Base-by-base conservation (phyloP, 1,140 invertebrate species). In the Liolophura sinensis region DNA sequence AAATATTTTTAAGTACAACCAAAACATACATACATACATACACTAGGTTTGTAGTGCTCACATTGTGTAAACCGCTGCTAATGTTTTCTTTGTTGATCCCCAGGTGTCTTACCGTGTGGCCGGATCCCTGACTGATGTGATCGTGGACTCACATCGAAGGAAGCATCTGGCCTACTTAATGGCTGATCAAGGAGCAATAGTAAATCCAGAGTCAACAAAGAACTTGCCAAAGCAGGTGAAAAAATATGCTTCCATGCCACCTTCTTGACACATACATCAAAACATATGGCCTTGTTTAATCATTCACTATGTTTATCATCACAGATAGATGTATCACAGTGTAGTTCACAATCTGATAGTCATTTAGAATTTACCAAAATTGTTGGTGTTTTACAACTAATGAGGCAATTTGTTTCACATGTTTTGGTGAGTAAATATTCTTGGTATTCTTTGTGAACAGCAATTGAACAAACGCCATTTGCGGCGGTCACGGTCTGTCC, bases 161-260 rank as follows among this genome's bases (percentile, higher is more conserved):
- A 89, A 95, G 72, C 95, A 97, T 84, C 87, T 97, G 72, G 96
- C 96, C 11, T 96, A 96, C 85, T 86, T 99, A 31, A 98, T 98
- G 95, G 92, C 94, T 25, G 94, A 98, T 84, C 94, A 96, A 81
- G 96, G 96, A 52, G 92, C 92, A 60, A 86, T 97, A 65, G 92
- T 97, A 60, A 96, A 97, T 86, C 94, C 94, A 1, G 92, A 93
- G 81, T 90, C 90, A 20, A 89, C 90, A 16, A 90, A 92, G 20
- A 97, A 97, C 87, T 87, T 98, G 64, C 95, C 96, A 1, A 85
- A 85, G 73, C 83, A 85, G 79, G 82, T 84, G 25, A 65, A 59
- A 25, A 51, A 31, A 25, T 9, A 40, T 40, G 3, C 31, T 40
- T 40, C 9, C 31, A 5, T 40, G 3, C 31, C 31, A 40, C 9